Evolutionary conservation across 2,888 invertebrate genomes (phyloP).

Genomic region (Lithophane socia): DNA sequence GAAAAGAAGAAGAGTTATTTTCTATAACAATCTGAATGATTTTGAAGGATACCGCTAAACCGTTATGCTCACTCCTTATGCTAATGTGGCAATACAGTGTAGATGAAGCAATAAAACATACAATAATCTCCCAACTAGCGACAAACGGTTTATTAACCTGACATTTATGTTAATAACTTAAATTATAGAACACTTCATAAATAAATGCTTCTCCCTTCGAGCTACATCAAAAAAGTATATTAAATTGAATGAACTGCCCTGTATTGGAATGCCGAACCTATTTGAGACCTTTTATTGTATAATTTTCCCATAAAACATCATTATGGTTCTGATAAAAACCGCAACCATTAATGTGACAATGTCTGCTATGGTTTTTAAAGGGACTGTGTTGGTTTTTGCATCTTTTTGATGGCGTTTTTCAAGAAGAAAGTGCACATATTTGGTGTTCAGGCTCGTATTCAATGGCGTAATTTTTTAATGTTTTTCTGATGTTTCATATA

Average conservation of each 20-base stretch:
- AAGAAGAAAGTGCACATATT: constrained; percentile 45
- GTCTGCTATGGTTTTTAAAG: constrained; percentile 65
- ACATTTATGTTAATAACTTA: constrained; percentile 70
- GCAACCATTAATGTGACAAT: constrained; percentile 67
- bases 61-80: not conserved
- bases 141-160: constrained; percentile 39
- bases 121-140: constrained; percentile 21
- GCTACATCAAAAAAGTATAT: constrained; percentile 60
- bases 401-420: constrained; percentile 38
- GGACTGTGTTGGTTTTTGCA: constrained; percentile 51
- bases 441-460: constrained; percentile 42
- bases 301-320: constrained; percentile 77
- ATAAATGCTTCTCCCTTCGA: constrained; percentile 68
- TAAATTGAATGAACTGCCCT: constrained; percentile 49
- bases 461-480: constrained; percentile 26
- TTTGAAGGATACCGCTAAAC: too few relatives aligned
- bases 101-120: constrained; percentile 52
- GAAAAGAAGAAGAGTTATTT: too few relatives aligned
- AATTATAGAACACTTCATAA: constrained; percentile 66
- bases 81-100: not conserved
- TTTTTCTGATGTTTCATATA: constrained; percentile 36
- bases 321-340: constrained; percentile 71
- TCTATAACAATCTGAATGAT: too few relatives aligned
- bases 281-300: constrained; percentile 75
- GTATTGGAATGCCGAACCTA: constrained; percentile 57